Conservation (phyloP, 2,888 invertebrate species). For the Phasia obesa region DNA sequence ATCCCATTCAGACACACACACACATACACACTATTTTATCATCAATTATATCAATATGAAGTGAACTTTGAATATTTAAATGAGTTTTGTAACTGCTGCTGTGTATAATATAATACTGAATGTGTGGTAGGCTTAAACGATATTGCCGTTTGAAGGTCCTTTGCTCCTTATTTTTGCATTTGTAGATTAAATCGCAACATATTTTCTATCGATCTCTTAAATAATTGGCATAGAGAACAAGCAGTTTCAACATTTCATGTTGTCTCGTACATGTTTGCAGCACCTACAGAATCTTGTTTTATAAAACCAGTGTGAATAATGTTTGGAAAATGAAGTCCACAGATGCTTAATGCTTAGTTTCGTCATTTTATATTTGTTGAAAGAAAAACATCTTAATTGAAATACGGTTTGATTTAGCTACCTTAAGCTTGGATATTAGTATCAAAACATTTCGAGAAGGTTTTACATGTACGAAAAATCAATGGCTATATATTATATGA, state of each 20-base stretch:
- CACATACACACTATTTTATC: background rate
- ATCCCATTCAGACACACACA: background rate
- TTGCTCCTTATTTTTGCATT: background rate
- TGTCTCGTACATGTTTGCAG: too few relatives aligned
- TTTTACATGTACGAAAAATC: too few relatives aligned
- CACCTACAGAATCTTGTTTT: too few relatives aligned
- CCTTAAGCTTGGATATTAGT: too few relatives aligned
- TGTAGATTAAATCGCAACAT: background rate
- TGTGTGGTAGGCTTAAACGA: conserved; percentile 16
- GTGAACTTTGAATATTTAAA: conserved; percentile 41
- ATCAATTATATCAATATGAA: background rate
- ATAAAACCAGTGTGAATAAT: too few relatives aligned
- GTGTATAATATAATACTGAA: conserved; percentile 25
- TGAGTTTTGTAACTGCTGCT: conserved; percentile 17
- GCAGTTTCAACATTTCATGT: conserved; percentile 5
- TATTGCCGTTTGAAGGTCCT: background rate
- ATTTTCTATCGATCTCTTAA: background rate
- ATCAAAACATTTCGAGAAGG: too few relatives aligned
- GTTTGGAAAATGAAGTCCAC: too few relatives aligned
- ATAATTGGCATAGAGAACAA: conserved; percentile 18
- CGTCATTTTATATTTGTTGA: too few relatives aligned
- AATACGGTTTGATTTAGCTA: too few relatives aligned
- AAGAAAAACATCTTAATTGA: too few relatives aligned
- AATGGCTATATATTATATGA: too few relatives aligned
- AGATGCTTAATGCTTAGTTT: too few relatives aligned